Evolutionary conservation across 2,113 vertebrate species (phyloP), one percentile per base, ranked within the genome.

Genomic region (Oriolus oriolus): DNA sequence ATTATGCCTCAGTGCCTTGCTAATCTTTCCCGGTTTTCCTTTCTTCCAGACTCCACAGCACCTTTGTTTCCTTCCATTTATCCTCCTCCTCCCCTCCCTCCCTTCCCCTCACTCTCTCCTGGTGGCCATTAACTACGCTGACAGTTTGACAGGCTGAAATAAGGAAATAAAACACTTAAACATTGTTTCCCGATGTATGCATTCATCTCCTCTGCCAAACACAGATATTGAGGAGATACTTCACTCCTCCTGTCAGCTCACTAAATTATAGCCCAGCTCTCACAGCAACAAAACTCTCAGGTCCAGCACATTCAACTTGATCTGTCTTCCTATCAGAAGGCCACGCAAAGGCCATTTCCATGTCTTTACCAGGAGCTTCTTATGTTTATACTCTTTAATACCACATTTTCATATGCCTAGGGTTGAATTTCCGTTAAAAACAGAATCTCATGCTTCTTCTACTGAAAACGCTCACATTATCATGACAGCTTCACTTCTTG

Each of bases 151-250:
- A 98, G 97, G 97, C 97, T 98, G 97, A 97, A 98, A 98, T 97
- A 98, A 98, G 98, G 98, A 98, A 98, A 98, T 98, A 98, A 98
- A 98, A 98, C 98, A 98, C 98, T 98, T 98, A 98, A 98, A 98
- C 97, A 97, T 97, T 97, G 98, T 98, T 97, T 98, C 98, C 97
- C 98, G 97, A 98, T 98, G 98, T 98, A 98, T 98, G 98, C 98
- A 98, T 99, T 99, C 98, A 99, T 99, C 98, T 98, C 97, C 96
- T 95, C 98, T 98, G 98, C 98, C 99, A 99, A 98, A 98, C 98
- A 98, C 97, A 97, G 98, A 98, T 98, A 98, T 98, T 98, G 98
- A 98, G 97, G 96, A 98, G 98, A 99, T 98, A 97, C 98, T 98
- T 99, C 98, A 98, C 98, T 98, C 98, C 98, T 98, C 97, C 98